These are phyloP conservation scores for Petrocephalus zakoni DNA, from an alignment of 2,113 vertebrate genomes.

Conservation along the genomic window DNA sequence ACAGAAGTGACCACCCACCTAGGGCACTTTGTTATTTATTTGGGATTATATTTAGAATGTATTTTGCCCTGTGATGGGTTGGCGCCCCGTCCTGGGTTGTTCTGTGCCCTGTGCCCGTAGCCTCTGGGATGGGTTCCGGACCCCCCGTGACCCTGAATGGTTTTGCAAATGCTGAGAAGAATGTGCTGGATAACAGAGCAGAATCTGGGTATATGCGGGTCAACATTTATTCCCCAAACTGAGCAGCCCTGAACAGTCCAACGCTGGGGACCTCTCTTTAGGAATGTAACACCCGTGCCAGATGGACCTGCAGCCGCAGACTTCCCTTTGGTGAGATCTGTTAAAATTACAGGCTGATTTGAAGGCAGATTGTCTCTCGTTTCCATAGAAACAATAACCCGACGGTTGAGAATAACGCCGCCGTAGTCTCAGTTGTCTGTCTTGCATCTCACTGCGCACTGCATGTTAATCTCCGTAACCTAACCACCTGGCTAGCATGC, in stretches of 20 bases:
- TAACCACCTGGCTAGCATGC: background rate
- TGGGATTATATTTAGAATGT: background rate
- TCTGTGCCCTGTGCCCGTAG: background rate
- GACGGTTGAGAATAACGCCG: background rate
- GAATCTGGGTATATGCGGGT: background rate
- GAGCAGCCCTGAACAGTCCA: background rate
- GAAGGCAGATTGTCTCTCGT: background rate
- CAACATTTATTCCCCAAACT: background rate
- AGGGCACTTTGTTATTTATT: background rate
- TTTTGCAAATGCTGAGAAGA: background rate
- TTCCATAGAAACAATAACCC: slow-evolving; percentile 16
- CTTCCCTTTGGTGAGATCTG: background rate
- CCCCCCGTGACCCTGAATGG: background rate
- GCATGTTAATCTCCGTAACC: background rate
- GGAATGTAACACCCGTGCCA: background rate
- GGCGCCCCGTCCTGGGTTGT: background rate
- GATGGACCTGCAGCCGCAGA: background rate
- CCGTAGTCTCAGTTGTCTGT: background rate
- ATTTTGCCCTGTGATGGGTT: background rate
- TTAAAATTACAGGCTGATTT: background rate
- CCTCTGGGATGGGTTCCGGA: background rate
- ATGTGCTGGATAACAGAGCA: background rate
- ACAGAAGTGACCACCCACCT: background rate
- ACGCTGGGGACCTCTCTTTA: background rate
- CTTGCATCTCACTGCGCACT: background rate